These are phyloP conservation scores for Lamprotornis superbus DNA, from an alignment of 2,113 vertebrate genomes.

Conservation along the genomic window DNA sequence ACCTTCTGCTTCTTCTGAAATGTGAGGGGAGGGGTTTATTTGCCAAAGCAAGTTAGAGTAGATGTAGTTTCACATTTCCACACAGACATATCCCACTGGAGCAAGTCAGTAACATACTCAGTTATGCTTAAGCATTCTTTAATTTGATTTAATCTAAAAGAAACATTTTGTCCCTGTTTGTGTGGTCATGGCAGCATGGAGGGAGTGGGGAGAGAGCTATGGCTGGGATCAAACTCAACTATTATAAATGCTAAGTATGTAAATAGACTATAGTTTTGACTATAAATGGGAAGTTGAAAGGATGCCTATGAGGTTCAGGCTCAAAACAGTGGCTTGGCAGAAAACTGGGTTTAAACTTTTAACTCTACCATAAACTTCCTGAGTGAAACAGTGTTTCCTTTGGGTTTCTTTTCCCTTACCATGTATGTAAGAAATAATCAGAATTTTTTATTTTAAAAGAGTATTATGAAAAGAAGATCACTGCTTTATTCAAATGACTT, in stretches of 20 bases:
- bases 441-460: background rate
- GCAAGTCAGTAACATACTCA: background rate
- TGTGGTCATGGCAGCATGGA: background rate
- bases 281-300: background rate
- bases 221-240: background rate
- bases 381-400: background rate
- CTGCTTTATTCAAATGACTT: background rate
- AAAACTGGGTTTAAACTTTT: background rate
- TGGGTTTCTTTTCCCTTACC: background rate
- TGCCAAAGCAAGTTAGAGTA: background rate
- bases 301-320: background rate
- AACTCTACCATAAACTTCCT: background rate
- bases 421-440: background rate
- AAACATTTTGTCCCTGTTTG: background rate
- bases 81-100: background rate
- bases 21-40: background rate
- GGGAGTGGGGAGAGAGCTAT: background rate
- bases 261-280: background rate
- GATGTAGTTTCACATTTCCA: background rate
- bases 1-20: background rate
- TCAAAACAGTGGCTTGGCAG: background rate
- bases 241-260: background rate
- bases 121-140: background rate
- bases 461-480: background rate
- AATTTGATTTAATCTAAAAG: background rate